Percentiles rank a stretch among this genome's conserved stretches.
Conservation (phyloP, 1,140 invertebrate genomes). For the Bathynomus jamesi region DNA sequence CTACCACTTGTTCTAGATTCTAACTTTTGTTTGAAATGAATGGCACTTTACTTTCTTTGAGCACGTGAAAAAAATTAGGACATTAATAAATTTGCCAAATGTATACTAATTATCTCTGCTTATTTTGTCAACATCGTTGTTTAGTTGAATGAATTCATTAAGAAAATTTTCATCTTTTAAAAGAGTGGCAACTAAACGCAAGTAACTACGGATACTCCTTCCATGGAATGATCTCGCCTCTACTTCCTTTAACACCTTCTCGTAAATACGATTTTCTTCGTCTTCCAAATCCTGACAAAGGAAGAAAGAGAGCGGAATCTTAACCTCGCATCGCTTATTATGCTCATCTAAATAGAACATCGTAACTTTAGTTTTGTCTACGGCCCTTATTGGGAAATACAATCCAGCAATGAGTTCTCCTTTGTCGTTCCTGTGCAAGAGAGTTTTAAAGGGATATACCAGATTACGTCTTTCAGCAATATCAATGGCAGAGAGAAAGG, state of each 20-base stretch:
- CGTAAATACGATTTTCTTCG: conserved; percentile 3
- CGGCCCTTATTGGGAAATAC: conserved; percentile 57
- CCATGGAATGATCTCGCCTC: neutral
- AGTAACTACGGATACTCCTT: neutral
- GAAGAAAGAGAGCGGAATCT: conserved; percentile 47
- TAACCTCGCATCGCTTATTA: conserved; percentile 56
- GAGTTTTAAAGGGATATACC: conserved; percentile 75
- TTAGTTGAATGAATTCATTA: conserved; percentile 11
- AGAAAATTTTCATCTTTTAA: conserved; percentile 16
- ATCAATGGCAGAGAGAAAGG: conserved; percentile 70
- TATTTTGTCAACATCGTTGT: conserved; percentile 13
- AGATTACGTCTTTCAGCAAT: conserved; percentile 80
- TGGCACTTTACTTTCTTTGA: too few relatives aligned
- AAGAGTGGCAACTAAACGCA: conserved; percentile 11
- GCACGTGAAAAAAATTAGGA: too few relatives aligned
- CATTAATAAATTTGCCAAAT: too few relatives aligned
- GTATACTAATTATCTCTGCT: conserved; percentile 23
- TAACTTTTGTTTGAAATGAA: too few relatives aligned
- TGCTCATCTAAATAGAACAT: conserved; percentile 65
- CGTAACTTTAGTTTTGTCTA: conserved; percentile 56
- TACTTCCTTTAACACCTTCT: neutral
- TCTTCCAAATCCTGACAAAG: neutral
- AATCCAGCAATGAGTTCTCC: conserved; percentile 70
- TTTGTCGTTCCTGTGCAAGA: conserved; percentile 68
- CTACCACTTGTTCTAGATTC: too few relatives aligned